A percentile compares a stretch with the other conserved stretches of the same genome.
Evolutionary conservation across 2,888 invertebrate species (phyloP).

Genomic region (Plagodis dolabraria): DNA sequence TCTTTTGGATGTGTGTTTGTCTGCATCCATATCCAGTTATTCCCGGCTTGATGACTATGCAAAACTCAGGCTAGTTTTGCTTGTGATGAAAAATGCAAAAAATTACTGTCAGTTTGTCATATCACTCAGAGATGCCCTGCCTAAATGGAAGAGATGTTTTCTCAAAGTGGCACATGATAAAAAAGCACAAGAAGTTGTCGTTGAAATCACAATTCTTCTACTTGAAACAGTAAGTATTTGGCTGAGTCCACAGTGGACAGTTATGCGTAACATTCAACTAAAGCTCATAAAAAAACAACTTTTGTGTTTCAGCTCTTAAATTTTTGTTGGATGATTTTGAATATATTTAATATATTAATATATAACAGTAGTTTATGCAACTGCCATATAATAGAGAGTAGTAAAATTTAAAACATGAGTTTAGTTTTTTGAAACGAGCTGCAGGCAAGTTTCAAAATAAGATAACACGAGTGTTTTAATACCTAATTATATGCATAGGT

Average conservation of each 20-base stretch:
- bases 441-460: no score
- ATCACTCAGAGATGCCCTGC: constrained; percentile 63
- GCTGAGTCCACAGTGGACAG: neutral
- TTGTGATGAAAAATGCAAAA: constrained; percentile 73
- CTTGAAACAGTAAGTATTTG: constrained; percentile 63
- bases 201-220: constrained; percentile 64
- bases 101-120: constrained; percentile 67
- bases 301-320: no score
- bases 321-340: no score
- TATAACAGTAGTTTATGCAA: no score
- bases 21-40: constrained; percentile 53
- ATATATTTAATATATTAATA: no score
- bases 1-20: constrained; percentile 64
- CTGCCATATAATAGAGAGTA: no score
- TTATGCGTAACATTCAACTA: no score
- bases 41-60: constrained; percentile 67
- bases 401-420: no score
- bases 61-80: constrained; percentile 69
- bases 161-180: constrained; percentile 59
- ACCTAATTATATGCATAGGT: no score
- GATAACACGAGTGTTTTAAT: no score
- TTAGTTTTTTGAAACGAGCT: no score
- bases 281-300: no score
- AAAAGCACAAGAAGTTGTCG: constrained; percentile 69
- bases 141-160: constrained; percentile 60